Percentiles rank a stretch among this genome's conserved stretches.
Conservation (phyloP, 2,113 vertebrate genomes). For the Mungos mungo region DNA sequence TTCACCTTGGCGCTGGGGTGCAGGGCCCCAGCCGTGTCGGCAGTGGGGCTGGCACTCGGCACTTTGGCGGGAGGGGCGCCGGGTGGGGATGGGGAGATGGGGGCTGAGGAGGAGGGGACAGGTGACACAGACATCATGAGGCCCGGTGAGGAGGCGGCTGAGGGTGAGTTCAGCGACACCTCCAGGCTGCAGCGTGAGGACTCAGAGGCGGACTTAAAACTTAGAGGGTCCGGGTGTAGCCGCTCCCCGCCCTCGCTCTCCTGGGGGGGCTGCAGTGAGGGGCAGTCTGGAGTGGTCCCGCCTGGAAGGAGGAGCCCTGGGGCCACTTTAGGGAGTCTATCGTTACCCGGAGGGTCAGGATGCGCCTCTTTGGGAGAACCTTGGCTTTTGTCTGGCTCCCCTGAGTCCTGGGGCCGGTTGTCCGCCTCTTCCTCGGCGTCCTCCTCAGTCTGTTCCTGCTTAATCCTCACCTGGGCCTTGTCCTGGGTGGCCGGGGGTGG, state of each 20-base stretch:
- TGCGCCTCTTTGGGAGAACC: conserved; percentile 84
- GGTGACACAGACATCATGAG: conserved; percentile 94
- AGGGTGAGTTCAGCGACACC: conserved; percentile 93
- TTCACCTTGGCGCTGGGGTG: conserved; percentile 89
- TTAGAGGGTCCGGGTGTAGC: conserved; percentile 87
- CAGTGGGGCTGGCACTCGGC: conserved; percentile 84
- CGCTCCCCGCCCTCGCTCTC: conserved; percentile 84
- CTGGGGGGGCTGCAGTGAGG: conserved; percentile 77
- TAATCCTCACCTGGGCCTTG: conserved; percentile 84
- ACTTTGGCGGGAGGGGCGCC: conserved; percentile 77
- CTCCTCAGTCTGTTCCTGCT: conserved; percentile 88
- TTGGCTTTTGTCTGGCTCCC: conserved; percentile 75
- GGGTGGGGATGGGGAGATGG: conserved; percentile 91
- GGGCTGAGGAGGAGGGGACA: conserved; percentile 91
- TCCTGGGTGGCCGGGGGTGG: conserved; percentile 62
- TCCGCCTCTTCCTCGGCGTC: not conserved
- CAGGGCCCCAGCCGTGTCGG: conserved; percentile 68
- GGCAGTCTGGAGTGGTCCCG: conserved; percentile 76
- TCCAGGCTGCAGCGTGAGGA: conserved; percentile 94
- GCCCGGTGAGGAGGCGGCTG: conserved; percentile 93
- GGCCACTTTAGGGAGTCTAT: conserved; percentile 58
- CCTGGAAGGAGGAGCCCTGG: conserved; percentile 81
- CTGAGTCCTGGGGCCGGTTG: conserved; percentile 67
- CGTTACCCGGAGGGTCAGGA: conserved; percentile 51
- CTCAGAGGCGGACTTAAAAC: conserved; percentile 92